Conservation (phyloP, 1,140 invertebrate genomes). For the Hesperophylax magnus region DNA sequence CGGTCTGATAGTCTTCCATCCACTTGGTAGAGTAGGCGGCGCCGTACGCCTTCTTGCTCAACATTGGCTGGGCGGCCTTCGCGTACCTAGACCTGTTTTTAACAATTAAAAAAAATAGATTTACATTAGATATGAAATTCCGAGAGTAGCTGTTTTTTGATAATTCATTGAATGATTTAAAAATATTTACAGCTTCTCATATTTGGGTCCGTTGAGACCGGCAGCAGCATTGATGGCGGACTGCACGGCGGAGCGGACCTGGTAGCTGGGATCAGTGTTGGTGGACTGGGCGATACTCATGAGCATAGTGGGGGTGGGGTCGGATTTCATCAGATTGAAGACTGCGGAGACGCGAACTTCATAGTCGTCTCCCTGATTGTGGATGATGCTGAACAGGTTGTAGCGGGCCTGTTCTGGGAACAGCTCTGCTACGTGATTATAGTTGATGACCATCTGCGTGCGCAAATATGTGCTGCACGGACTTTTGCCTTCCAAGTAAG, state of each 20-base stretch:
- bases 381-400: constrained; percentile 77
- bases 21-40: constrained; percentile 68
- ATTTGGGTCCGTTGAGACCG: constrained; percentile 62
- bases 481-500: constrained; percentile 77
- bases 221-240: constrained; percentile 71
- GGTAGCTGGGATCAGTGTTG: constrained; percentile 72
- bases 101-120: constrained; percentile 43
- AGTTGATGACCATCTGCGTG: constrained; percentile 72
- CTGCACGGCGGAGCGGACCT: constrained; percentile 76
- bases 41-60: constrained; percentile 71
- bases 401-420: constrained; percentile 70
- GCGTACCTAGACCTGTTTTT: constrained; percentile 70
- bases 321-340: constrained; percentile 70
- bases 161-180: neutral
- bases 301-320: constrained; percentile 75
- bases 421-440: constrained; percentile 68
- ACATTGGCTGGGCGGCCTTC: constrained; percentile 67
- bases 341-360: constrained; percentile 78
- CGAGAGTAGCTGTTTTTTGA: neutral
- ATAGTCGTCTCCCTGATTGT: constrained; percentile 75
- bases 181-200: constrained; percentile 68
- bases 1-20: constrained; percentile 61
- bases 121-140: neutral
- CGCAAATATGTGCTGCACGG: constrained; percentile 73
- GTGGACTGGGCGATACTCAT: constrained; percentile 79